Percentiles rank a stretch among this genome's conserved stretches.
Evolutionary conservation across 2,113 vertebrate genomes (phyloP).

Genomic region (Clarias macrocephalus): DNA sequence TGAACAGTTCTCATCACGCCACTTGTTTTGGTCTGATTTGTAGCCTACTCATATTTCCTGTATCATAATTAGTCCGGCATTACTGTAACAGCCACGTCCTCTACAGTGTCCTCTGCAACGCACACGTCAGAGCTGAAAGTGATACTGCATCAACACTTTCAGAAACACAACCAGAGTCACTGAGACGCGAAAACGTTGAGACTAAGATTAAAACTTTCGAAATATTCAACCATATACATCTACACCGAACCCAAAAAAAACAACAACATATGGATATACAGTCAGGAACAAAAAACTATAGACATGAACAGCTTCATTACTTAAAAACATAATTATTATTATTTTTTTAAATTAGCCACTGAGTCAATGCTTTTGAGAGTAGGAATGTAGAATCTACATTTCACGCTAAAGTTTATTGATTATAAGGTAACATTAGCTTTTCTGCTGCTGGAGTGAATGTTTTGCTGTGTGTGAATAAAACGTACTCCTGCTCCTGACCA

Average conservation of each 20-base stretch:
- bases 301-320: neutral
- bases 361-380: no score
- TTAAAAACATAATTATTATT: neutral
- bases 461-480: neutral
- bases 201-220: neutral
- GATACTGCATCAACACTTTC: conserved; percentile 19
- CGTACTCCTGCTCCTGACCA: neutral
- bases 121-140: neutral
- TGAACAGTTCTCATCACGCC: neutral
- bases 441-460: no score
- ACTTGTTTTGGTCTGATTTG: conserved; percentile 16
- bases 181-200: neutral
- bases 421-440: no score
- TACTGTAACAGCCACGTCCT: neutral
- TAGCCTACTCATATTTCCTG: conserved; percentile 12
- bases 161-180: neutral
- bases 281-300: neutral
- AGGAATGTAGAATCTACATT: no score
- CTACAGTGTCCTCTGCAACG: conserved; percentile 10
- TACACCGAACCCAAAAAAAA: neutral
- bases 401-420: no score
- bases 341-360: no score
- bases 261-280: no score
- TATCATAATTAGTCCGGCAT: conserved; percentile 21
- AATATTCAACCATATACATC: accelerated